These are phyloP conservation scores for Lasioglossum leucozonium DNA, from an alignment of 2,888 invertebrate genomes.

Conservation along the genomic window DNA sequence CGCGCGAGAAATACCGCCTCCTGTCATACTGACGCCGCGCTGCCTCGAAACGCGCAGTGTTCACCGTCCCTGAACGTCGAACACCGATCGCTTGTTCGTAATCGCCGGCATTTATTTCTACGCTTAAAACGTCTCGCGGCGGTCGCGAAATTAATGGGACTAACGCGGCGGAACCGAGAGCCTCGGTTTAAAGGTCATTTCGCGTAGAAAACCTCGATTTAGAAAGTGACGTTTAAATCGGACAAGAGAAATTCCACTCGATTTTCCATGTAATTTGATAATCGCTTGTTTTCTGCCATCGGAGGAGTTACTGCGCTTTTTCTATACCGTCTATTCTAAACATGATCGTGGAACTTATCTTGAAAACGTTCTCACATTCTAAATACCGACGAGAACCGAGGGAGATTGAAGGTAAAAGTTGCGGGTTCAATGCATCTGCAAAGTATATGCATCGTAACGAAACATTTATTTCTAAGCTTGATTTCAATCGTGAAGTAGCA, in stretches of 20 bases:
- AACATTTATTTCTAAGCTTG: too few species aligned
- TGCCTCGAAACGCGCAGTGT: constrained; percentile 5
- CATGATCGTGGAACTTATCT: background rate
- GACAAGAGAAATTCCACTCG: background rate
- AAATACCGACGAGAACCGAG: background rate
- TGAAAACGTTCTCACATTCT: background rate
- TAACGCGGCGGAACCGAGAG: background rate
- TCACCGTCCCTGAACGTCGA: constrained; percentile 23
- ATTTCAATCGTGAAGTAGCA: too few species aligned
- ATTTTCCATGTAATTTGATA: background rate
- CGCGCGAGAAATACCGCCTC: constrained; percentile 17
- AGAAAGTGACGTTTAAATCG: constrained; percentile 19
- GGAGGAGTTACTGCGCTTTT: background rate
- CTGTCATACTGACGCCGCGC: constrained; percentile 7
- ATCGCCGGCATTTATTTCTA: background rate
- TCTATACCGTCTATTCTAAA: background rate
- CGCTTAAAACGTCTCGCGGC: background rate
- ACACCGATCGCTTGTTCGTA: background rate
- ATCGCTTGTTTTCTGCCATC: background rate
- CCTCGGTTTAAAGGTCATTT: background rate
- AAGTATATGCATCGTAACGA: background rate
- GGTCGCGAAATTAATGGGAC: background rate
- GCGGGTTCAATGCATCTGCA: background rate
- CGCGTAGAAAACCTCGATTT: background rate
- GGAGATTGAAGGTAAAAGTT: background rate